A percentile compares a stretch with the other conserved stretches of the same genome.
These are phyloP conservation scores for Bombus turneri DNA, from an alignment of 1,140 invertebrate species.

Conservation along the genomic window DNA sequence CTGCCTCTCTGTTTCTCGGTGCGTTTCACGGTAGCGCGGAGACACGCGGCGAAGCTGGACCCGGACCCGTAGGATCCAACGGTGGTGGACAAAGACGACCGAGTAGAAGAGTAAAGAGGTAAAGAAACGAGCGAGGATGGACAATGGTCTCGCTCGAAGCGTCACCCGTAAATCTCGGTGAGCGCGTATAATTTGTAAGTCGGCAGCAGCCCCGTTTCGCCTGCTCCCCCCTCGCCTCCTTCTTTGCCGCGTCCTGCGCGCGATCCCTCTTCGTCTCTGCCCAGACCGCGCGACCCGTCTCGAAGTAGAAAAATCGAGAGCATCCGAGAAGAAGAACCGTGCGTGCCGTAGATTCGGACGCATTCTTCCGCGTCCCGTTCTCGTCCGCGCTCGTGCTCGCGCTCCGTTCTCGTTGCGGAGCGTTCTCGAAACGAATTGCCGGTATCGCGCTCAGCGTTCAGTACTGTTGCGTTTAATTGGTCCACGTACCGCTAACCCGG, in stretches of 20 bases:
- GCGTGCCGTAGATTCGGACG: constrained; percentile 5
- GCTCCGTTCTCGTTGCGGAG: not conserved
- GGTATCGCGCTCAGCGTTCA: not conserved
- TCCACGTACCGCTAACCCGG: not conserved
- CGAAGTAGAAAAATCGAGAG: constrained; percentile 36
- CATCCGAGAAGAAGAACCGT: constrained; percentile 28
- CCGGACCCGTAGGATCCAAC: constrained; percentile 41
- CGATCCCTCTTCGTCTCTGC: constrained; percentile 34
- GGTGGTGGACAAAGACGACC: constrained; percentile 60
- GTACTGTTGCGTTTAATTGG: no score
- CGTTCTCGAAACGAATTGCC: not conserved
- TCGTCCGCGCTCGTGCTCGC: no score
- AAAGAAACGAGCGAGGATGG: constrained; percentile 81
- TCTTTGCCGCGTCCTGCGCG: constrained; percentile 24
- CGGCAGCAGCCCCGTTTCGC: constrained; percentile 76
- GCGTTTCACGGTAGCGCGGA: constrained; percentile 45
- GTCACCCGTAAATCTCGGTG: constrained; percentile 83
- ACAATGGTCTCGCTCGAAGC: constrained; percentile 82
- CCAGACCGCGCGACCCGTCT: constrained; percentile 19
- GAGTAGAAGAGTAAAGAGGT: constrained; percentile 74
- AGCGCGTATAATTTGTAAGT: constrained; percentile 83
- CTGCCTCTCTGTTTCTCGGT: not conserved
- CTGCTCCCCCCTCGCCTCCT: constrained; percentile 51
- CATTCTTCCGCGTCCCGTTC: constrained; percentile 21
- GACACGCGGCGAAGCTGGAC: constrained; percentile 23